Conservation (phyloP, 30 jellyfish, hydroid and myxozoan genomes). For the Rhopilema esculentum region DNA sequence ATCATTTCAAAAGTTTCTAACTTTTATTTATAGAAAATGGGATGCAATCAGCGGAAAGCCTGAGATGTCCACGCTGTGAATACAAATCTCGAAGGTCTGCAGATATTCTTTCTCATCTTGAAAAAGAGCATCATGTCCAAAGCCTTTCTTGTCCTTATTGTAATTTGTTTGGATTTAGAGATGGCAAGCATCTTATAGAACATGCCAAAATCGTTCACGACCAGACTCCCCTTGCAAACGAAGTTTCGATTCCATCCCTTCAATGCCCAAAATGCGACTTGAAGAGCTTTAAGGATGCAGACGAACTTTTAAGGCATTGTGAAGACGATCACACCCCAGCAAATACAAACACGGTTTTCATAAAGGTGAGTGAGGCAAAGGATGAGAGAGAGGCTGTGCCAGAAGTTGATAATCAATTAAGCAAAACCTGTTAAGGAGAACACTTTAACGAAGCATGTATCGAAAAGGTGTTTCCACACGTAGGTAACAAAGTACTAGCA, state of each 20-base stretch:
- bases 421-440: too few species aligned
- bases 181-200: not conserved
- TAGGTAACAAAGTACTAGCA: constrained; percentile 67
- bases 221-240: too few species aligned
- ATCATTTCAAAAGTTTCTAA: too few species aligned
- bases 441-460: too few species aligned
- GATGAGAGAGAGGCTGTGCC: too few species aligned
- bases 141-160: not conserved
- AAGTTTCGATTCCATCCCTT: too few species aligned
- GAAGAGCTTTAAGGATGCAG: constrained; percentile 56
- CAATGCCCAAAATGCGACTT: constrained; percentile 71
- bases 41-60: not conserved
- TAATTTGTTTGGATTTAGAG: not conserved
- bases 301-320: constrained; percentile 25
- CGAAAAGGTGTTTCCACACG: not conserved
- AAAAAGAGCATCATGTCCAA: constrained; percentile 11
- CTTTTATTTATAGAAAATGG: not conserved
- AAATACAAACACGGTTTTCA: too few species aligned
- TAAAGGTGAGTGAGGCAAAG: too few species aligned
- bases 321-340: too few species aligned
- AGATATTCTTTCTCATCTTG: constrained; percentile 7
- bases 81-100: not conserved
- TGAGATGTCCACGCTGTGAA: not conserved
- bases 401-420: constrained; percentile 62
- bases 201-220: too few species aligned